Evolutionary conservation across 2,888 invertebrate genomes (phyloP).

Genomic region (Yponomeuta cagnagella): DNA sequence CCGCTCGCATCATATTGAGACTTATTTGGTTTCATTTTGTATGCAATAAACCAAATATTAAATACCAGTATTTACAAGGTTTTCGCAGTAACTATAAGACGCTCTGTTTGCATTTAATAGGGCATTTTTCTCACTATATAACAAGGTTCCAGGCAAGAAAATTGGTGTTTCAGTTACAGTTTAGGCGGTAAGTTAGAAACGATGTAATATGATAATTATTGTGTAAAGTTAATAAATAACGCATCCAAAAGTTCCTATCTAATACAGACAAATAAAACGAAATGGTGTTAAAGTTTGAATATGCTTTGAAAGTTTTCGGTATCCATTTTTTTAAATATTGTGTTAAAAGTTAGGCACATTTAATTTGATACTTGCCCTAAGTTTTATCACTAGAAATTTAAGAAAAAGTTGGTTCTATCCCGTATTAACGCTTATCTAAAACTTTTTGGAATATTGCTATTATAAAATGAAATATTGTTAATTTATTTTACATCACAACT

Average conservation of each 20-base stretch:
- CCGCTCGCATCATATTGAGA: not conserved
- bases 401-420: too few species aligned
- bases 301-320: not conserved
- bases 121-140: not conserved
- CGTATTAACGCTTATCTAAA: too few species aligned
- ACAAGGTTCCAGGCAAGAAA: not conserved
- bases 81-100: not conserved
- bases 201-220: slow-evolving; percentile 6
- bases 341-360: too few species aligned
- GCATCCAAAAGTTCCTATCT: too few species aligned
- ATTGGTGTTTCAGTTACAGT: slow-evolving; percentile 4
- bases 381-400: too few species aligned
- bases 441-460: too few species aligned
- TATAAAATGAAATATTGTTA: too few species aligned
- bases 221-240: slow-evolving; percentile 1
- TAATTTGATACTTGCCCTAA: too few species aligned
- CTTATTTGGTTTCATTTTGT: not conserved
- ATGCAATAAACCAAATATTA: not conserved
- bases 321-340: too few species aligned
- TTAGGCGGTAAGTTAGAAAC: not conserved
- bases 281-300: not conserved
- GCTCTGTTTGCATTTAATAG: not conserved
- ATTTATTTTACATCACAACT: too few species aligned
- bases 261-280: too few species aligned
- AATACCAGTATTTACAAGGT: too few species aligned